Evolutionary conservation across 2,888 invertebrate genomes (phyloP), one percentile per base, ranked within the genome.

Genomic region (Agrochola circellaris): DNA sequence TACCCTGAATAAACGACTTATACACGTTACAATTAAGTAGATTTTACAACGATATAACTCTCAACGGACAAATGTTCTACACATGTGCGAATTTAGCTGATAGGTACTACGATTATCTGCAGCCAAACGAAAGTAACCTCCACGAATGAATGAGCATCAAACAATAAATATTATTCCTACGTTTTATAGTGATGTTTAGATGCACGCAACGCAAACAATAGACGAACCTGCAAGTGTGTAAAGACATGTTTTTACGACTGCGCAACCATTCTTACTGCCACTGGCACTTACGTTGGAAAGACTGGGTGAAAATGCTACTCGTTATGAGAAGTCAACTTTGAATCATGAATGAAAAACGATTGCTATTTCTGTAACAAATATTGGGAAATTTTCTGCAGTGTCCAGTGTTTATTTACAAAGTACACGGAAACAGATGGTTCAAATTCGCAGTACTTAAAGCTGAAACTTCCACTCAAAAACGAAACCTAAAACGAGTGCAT

Each of bases 171-270:
- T 73, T 73, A 67, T 85, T 76, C 66, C 45, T 68, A 60, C 61
- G 66, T 74, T 84, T 81, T 73, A 60, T 79, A 74, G 62, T 54
- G 64, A 65, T 82, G 79, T 82, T 85, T 70, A 64, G 75, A 69
- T 74, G 82, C 85, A 85, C 75, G 85, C 74, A 69, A 82, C 34
- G 56, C 69, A 77, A 82, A 85, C 79, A 85, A 82, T 76, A 61
- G 79, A 75, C 65, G 69, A 65, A 42, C 23, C 15, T 60, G 65
- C 70, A 68, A 71, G 34, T 61, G 70, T 73, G 67, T 64, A 61
- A 61, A 81, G 11, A 60, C 74, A 61, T 73, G 73, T 75, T 82
- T 73, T 77, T 69, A 85, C 70, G 45, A 75, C 30, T 48, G 34
- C 30, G n/a, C 38, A 69, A 38, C 68, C 67, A 66, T 70, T 70